Base-by-base conservation (phyloP, 2,888 invertebrate genomes). In the Hecatera dysodea region DNA sequence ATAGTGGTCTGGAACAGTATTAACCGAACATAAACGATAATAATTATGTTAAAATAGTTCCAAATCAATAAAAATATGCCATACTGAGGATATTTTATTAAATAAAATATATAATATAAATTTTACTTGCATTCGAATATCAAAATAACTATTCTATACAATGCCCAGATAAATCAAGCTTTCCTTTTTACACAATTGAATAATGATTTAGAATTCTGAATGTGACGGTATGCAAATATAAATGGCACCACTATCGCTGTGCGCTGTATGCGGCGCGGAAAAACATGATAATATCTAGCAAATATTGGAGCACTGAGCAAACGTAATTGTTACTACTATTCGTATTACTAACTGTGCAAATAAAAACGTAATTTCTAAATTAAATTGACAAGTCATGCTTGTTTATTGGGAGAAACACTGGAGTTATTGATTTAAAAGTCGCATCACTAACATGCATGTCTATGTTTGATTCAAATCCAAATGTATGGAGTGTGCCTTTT, bases 281-380 rank as follows among this genome's bases (percentile, higher is more conserved):
- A 72, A 81, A 78, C 67, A 82, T 33, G 73, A 78, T 82, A 67
- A 50, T 52, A 4, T 46, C 1, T 2, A 46, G 61, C 67, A 61
- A 82, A 79, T 67, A 79, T 72, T 78, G 53, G 27, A 61, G 15
- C 48, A 22, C 8, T 27, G 11, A 56, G 48, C 44, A 63, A 53
- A 77, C 55, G 29, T 29, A n/a, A 39, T n/a, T n/a, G 29, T 27
- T 22, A 22, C 39, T 57, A 74, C 42, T 76, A 55, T 78, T 29
- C 19, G 36, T 61, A 19, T 33, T 67, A 68, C 39, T 64, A 69
- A 81, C 63, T 50, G 46, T 22, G 19, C 29, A 67, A 82, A 78
- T 78, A 72, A 61, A 81, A 72, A 72, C 64, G 72, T 78, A 71
- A 78, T 22, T 48, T 62, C 67, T 67, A 52, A 42, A 63, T 33